Conservation (phyloP, 2,888 invertebrate genomes). For the Eulithis testata region DNA sequence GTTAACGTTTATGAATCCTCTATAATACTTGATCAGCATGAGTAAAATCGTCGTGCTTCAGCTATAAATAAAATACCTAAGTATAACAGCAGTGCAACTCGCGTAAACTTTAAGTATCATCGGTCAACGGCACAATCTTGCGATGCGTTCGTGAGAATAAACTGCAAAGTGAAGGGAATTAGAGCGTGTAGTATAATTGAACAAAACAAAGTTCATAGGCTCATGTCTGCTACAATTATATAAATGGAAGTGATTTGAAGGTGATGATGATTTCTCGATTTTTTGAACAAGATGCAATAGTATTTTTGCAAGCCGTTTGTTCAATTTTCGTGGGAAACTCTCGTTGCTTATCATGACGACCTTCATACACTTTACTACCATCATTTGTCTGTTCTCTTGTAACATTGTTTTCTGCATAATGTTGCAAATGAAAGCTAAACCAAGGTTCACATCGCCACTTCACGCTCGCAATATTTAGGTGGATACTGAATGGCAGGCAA, state of each 20-base stretch:
- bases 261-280: slow-evolving; percentile 1
- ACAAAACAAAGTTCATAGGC: slow-evolving; percentile 25
- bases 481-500: too few relatives aligned
- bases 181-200: slow-evolving; percentile 30
- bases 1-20: background rate
- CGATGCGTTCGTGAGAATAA: slow-evolving; percentile 31
- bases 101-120: slow-evolving; percentile 11
- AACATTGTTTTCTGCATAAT: slow-evolving; percentile 6
- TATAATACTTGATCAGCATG: background rate
- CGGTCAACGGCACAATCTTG: slow-evolving; percentile 18
- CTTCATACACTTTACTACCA: slow-evolving; percentile 30
- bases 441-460: background rate
- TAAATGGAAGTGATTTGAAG: slow-evolving; percentile 6
- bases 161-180: slow-evolving; percentile 29
- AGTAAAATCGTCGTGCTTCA: too few relatives aligned
- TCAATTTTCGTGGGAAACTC: slow-evolving; percentile 49
- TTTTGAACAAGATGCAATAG: slow-evolving; percentile 8
- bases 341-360: slow-evolving; percentile 35
- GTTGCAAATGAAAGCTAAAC: background rate
- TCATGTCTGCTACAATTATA: background rate
- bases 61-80: too few relatives aligned
- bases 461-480: too few relatives aligned
- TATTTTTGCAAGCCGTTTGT: slow-evolving; percentile 14
- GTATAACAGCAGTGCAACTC: background rate
- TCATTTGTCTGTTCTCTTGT: slow-evolving; percentile 21